Evolutionary conservation across 2,888 invertebrate species (phyloP), one percentile per base, ranked within the genome.

Genomic region (Drosophila monieri): DNA sequence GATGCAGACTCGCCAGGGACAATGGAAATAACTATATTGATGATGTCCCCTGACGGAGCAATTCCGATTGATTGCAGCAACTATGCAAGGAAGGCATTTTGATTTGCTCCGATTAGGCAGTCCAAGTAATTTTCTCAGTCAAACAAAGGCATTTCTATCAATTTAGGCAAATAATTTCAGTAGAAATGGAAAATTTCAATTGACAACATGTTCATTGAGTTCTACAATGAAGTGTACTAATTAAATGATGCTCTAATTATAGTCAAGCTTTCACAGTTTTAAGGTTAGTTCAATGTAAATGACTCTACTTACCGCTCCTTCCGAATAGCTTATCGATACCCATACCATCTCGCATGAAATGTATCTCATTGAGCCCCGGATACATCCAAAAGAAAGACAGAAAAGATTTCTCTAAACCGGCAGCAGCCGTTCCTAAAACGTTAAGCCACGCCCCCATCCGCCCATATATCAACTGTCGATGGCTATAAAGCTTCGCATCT

Each of bases 391-490:
- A 48, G 53, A 35, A 21, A 58, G 6, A 5, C 32, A 10, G 27
- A 35, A 62, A 14, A 48, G 39, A 35, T 53, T 53, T 6, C 53
- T 60, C 68, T 60, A 69, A 69, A 69, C 54, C 55, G 68, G 27
- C 68, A 60, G 69, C 44, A 55, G 54, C 21, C 3, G 21, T 46
- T 53, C 67, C 68, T 59, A 59, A 54, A 54, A 54, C 68, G 44
- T 44, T 55, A 35, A 44, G 60, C 59, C 60, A 59, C 59, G 54
- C 67, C 68, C 41, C 47, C 49, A 44, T 25, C 57, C 54, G 43
- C 62, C 68, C 72, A 78, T 72, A 80, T 74, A 80, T 80, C 84
- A 80, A 61, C 64, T 66, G 80, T 78, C 80, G 61, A 76, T 74
- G 79, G 77, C 67, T 68, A 67, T 81, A 80, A 70, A 68, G 74